Evolutionary conservation across 2,797 vertebrate species (phyloP), one percentile per base, ranked within the genome.

Genomic region (Mastacembelus armatus): DNA sequence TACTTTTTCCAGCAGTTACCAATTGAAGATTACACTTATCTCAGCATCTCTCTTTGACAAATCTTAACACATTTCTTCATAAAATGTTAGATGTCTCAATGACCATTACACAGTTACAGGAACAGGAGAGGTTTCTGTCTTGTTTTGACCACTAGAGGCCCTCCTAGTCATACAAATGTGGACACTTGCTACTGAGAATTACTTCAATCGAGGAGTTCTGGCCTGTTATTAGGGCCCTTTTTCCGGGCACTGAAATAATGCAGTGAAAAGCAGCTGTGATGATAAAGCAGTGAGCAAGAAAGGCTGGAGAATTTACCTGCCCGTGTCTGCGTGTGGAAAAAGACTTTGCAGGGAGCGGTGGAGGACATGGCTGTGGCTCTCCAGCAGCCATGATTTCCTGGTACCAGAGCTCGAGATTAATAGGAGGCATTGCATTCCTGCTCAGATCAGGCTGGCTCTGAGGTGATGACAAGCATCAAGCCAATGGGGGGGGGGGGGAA

Each of bases 361-460:
- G 96, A 87, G 97, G 96, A 71, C 95, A 95, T 70, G 91, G 85
- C 91, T 93, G 85, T 90, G 92, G 84, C 79, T 95, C 95, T 88
- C 95, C 94, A 82, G 91, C 93, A 75, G 95, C 93, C 95, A 96
- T 95, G 91, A 96, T 92, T 87, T 97, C 95, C 91, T 96, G 95
- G 93, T 97, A 97, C 96, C 96, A 97, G 86, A 93, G 94, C 91
- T 97, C 96, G 83, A 97, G 95, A 91, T 96, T 95, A 92, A 95
- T 91, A 80, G 94, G 91, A 0, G 94, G 88, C 90, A 92, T 75
- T 85, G 92, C 89, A 86, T 89, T 75, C 35, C 85, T 91, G 84
- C 83, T 92, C 87, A 92, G 90, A 10, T 90, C 92, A 88, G 88
- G 86, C 78, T 91, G 89, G 61, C 85, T 91, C 91, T 93, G 81